Conservation (phyloP, 2,797 vertebrate genomes). For the Spea hammondii region DNA sequence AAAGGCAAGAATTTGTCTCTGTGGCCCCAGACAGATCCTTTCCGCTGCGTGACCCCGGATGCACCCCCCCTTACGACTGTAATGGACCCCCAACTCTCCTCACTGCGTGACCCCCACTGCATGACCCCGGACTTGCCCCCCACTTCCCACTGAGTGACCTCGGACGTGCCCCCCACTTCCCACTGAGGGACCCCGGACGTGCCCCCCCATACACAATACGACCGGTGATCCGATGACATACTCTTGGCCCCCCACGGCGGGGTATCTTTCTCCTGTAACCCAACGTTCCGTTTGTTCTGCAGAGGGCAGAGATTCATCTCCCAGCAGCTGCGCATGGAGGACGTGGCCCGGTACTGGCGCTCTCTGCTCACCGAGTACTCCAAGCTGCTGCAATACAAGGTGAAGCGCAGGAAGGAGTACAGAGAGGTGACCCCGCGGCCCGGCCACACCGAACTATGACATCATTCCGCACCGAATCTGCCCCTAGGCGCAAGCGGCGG, state of each 20-base stretch:
- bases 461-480: neutral
- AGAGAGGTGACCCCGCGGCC: conserved; percentile 69
- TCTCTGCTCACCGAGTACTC: conserved; percentile 82
- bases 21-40: neutral
- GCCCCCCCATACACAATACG: too few relatives aligned
- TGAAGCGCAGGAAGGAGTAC: conserved; percentile 74
- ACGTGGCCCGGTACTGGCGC: conserved; percentile 93
- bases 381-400: conserved; percentile 81
- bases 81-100: neutral
- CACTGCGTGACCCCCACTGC: too few relatives aligned
- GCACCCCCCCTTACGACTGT: too few relatives aligned
- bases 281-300: conserved; percentile 51
- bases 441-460: conserved; percentile 78
- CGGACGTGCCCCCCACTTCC: neutral
- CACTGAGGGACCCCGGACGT: neutral
- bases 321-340: conserved; percentile 84
- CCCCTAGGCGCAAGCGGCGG: neutral
- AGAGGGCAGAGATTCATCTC: conserved; percentile 87
- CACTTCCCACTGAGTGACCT: neutral
- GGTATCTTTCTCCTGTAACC: neutral
- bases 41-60: neutral
- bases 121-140: neutral
- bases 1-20: conserved; percentile 69
- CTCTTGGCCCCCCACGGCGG: too few relatives aligned
- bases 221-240: neutral